A percentile compares a stretch with the other conserved stretches of the same genome.
phyloP scores from a whole-genome alignment of 1,140 invertebrate species.

The Drosophila orosa region DNA sequence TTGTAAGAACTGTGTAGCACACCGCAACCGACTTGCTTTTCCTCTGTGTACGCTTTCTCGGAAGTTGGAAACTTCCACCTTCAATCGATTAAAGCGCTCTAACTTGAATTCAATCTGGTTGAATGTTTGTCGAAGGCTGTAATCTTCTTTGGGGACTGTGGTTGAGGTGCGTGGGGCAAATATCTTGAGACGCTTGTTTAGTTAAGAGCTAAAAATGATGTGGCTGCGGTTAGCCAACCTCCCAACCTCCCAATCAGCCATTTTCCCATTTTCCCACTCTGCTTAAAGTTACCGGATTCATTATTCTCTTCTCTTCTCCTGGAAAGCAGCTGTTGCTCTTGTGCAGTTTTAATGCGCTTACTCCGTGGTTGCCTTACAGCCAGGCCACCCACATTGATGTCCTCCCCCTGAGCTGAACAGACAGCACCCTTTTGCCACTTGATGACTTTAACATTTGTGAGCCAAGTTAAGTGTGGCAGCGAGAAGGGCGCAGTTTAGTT shows the following conservation, averaged over 20 bases:
- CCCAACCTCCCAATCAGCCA: background rate
- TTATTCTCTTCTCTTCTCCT: slow-evolving; percentile 23
- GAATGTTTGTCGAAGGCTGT: slow-evolving; percentile 47
- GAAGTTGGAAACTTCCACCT: slow-evolving; percentile 1
- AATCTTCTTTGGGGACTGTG: slow-evolving; percentile 40
- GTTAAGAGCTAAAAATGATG: slow-evolving; percentile 54
- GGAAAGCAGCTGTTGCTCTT: slow-evolving; percentile 57
- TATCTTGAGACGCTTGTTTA: slow-evolving; percentile 49
- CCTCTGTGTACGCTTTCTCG: background rate
- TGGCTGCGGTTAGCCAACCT: slow-evolving; percentile 33
- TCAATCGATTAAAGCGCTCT: slow-evolving; percentile 18
- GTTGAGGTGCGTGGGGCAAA: slow-evolving; percentile 45
- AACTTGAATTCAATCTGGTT: slow-evolving; percentile 30
- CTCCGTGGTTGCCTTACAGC: slow-evolving; percentile 20
- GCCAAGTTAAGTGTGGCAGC: slow-evolving; percentile 7
- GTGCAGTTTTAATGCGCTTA: slow-evolving; percentile 57
- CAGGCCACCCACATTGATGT: slow-evolving; percentile 6
- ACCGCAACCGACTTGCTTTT: background rate
- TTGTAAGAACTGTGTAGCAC: no score
- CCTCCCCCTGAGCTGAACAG: background rate
- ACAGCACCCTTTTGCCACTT: background rate
- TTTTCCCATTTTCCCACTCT: background rate
- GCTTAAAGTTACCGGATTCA: slow-evolving; percentile 12
- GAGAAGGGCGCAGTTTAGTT: background rate
- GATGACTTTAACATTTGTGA: slow-evolving; percentile 30